Conservation (phyloP, 2,888 invertebrate genomes). For the Iselma pallidipennis region DNA sequence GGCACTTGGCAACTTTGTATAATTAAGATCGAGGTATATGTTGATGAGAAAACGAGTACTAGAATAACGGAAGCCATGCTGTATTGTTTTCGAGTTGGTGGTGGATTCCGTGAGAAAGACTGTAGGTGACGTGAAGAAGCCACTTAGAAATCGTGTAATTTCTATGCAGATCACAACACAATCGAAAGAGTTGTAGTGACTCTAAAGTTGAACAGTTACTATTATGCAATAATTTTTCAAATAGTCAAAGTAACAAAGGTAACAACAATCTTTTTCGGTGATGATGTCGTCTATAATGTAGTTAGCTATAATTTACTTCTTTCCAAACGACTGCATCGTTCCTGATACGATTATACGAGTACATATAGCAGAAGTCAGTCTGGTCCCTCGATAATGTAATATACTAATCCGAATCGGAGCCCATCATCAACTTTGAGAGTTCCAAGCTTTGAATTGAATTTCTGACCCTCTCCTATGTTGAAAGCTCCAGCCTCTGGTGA, state of each 20-base stretch:
- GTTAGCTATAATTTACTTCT: constrained; percentile 46
- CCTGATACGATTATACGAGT: constrained; percentile 49
- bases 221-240: not conserved
- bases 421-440: constrained; percentile 45
- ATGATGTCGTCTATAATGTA: constrained; percentile 37
- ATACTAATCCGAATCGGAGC: constrained; percentile 47
- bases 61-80: constrained; percentile 8
- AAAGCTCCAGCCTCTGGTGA: constrained; percentile 31
- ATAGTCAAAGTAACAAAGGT: constrained; percentile 33
- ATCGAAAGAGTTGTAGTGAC: constrained; percentile 33
- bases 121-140: constrained; percentile 17
- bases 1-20: constrained; percentile 26
- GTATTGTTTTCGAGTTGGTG: constrained; percentile 14
- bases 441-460: constrained; percentile 43
- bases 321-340: constrained; percentile 44
- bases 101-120: constrained; percentile 8
- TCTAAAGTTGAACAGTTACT: not conserved
- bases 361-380: constrained; percentile 35
- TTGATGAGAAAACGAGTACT: constrained; percentile 25
- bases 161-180: constrained; percentile 31
- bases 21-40: constrained; percentile 19
- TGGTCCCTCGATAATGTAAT: constrained; percentile 41
- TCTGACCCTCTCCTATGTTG: constrained; percentile 38
- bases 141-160: constrained; percentile 17
- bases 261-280: constrained; percentile 41